phyloP scores from a whole-genome alignment of 2,888 invertebrate species.

The Megaustenia siamemsis region DNA sequence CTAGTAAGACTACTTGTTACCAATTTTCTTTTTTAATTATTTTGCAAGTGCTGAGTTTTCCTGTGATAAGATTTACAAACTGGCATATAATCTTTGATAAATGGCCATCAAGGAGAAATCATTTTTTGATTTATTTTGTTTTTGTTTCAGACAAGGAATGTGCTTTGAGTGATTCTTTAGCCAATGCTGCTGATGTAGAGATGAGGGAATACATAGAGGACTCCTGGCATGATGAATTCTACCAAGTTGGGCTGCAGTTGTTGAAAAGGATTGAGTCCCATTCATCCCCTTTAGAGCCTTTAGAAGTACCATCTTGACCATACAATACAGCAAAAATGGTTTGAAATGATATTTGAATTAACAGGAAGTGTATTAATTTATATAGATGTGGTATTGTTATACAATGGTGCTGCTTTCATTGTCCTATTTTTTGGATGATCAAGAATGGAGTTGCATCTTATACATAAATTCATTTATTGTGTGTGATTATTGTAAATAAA shows the following conservation, averaged over 20 bases:
- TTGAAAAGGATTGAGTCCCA: conserved; percentile 76
- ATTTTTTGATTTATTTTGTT: conserved; percentile 4
- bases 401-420: background rate
- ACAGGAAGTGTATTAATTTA: background rate
- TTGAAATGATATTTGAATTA: background rate
- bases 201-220: conserved; percentile 73
- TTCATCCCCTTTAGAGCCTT: conserved; percentile 75
- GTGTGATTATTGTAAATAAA: background rate
- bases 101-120: too few species aligned
- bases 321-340: background rate
- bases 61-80: too few species aligned
- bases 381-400: background rate
- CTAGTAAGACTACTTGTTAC: too few species aligned
- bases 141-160: conserved; percentile 69
- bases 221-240: conserved; percentile 78
- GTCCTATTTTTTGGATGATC: background rate
- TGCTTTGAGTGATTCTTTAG: conserved; percentile 63
- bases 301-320: conserved; percentile 65
- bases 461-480: background rate
- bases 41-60: too few species aligned
- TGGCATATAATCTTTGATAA: too few species aligned
- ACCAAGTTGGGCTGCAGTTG: conserved; percentile 77
- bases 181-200: conserved; percentile 68
- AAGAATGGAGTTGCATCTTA: background rate
- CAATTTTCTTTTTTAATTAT: too few species aligned